Conservation (phyloP, 2,113 vertebrate genomes). For the Phrynosoma platyrhinos region DNA sequence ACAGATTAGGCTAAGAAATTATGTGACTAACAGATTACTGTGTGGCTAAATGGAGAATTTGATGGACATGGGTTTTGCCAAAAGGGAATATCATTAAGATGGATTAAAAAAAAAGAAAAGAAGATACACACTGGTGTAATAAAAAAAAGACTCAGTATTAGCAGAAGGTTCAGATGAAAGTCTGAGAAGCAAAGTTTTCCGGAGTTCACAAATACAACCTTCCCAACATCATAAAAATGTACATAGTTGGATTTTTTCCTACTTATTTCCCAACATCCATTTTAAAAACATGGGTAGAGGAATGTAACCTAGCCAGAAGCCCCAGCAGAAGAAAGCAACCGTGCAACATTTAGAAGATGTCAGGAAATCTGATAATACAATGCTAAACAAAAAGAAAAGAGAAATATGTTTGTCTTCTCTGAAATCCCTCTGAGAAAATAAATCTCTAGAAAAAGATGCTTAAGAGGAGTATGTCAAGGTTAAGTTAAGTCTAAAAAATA, state of each 20-base stretch:
- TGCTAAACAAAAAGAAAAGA: conserved; percentile 54
- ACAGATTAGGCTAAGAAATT: neutral
- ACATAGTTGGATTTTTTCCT: conserved; percentile 19
- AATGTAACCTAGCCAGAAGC: neutral
- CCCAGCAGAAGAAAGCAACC: conserved; percentile 13
- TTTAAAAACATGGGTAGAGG: neutral
- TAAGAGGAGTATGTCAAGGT: conserved; percentile 68
- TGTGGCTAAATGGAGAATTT: no score
- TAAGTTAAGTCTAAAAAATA: conserved; percentile 70
- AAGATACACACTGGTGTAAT: neutral
- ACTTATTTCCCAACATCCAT: neutral
- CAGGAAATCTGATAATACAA: conserved; percentile 60
- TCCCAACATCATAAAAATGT: neutral
- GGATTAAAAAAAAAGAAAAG: neutral
- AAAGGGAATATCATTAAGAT: neutral
- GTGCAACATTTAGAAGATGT: conserved; percentile 55
- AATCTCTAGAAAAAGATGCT: conserved; percentile 63
- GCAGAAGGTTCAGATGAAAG: neutral
- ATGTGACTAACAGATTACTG: no score
- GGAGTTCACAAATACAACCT: neutral
- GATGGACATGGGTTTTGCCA: neutral
- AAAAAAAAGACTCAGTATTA: neutral
- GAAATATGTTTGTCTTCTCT: conserved; percentile 70
- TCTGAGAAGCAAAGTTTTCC: neutral
- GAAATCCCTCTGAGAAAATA: conserved; percentile 65